These are phyloP conservation scores for Sphinx pinastri DNA, from an alignment of 2,888 invertebrate species.

Conservation along the genomic window DNA sequence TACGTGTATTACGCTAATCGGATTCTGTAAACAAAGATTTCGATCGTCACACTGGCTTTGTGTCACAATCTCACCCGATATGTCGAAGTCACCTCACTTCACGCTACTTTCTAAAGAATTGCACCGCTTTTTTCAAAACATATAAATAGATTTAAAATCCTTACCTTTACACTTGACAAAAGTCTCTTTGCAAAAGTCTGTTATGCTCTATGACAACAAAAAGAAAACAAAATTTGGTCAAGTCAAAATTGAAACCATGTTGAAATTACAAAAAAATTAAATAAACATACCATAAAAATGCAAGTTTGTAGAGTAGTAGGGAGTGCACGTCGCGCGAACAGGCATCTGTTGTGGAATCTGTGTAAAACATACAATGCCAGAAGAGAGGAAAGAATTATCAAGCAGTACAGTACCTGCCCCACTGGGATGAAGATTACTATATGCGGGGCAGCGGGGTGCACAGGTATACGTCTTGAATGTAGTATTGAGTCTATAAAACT, in stretches of 20 bases:
- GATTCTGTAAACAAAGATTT: too few relatives aligned
- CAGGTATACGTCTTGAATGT: conserved; percentile 62
- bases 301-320: conserved; percentile 34
- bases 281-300: conserved; percentile 39
- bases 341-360: conserved; percentile 29
- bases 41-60: too few relatives aligned
- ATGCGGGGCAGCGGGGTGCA: conserved; percentile 80
- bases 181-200: conserved; percentile 19
- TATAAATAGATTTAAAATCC: too few relatives aligned
- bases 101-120: too few relatives aligned
- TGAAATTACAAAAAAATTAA: conserved; percentile 27
- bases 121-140: too few relatives aligned
- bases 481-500: too few relatives aligned
- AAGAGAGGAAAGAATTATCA: conserved; percentile 22
- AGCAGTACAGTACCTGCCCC: conserved; percentile 59
- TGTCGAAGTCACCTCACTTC: too few relatives aligned
- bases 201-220: conserved; percentile 3
- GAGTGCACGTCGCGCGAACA: conserved; percentile 33
- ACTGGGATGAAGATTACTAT: conserved; percentile 81
- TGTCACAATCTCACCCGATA: too few relatives aligned
- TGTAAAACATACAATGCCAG: conserved; percentile 9
- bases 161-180: not conserved
- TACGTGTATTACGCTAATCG: too few relatives aligned
- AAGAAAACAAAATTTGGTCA: not conserved
- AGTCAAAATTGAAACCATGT: conserved; percentile 14